Evolutionary conservation across 1,140 invertebrate species (phyloP), one percentile per base, ranked within the genome.

Genomic region (Zeugodacus cucurbitae): DNA sequence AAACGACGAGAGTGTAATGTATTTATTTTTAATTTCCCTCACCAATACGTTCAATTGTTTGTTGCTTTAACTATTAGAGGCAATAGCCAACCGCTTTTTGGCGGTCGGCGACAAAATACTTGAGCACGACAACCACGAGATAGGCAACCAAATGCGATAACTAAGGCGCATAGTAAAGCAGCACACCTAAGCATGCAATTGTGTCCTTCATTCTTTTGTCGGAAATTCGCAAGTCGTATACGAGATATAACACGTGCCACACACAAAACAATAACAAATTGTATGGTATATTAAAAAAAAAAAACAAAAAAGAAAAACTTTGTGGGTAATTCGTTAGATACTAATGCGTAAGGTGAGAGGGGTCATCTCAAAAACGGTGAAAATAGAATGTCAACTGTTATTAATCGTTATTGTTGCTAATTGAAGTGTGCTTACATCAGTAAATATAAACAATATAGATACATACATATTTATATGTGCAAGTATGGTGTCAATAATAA

Each of bases 21-120:
- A n/a, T 82, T 82, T 82, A 82, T 82, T 82, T 82, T 26, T 82
- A 82, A 82, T 48, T 82, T 82, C 48, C 74, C 74, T 82, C 37
- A 82, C 74, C 44, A 82, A 44, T 26, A 44, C 41, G 22, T 26
- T 82, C 20, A 48, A 82, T 82, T 82, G 74, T 82, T 82, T 82
- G 37, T 20, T 74, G 29, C 17, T 74, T 32, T 37, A 29, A 32
- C 32, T 32, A 67, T 67, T 74, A 74, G 70, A 17, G 32, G 17
- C 67, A 37, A 20, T 34, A 78, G 29, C 34, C 67, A 37, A 41
- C 67, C 41, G 32, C 74, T 22, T 41, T 48, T 82, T 82, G 74
- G 74, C 74, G 74, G 74, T 82, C 74, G 22, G 74, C 74, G 41
- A 82, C 74, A 82, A 82, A 34, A 37, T 82, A 82, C 22, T 48